Percentiles rank a stretch among this genome's conserved stretches.
These are phyloP conservation scores for Kryptolebias marmoratus DNA, from an alignment of 2,113 vertebrate genomes.

Conservation along the genomic window DNA sequence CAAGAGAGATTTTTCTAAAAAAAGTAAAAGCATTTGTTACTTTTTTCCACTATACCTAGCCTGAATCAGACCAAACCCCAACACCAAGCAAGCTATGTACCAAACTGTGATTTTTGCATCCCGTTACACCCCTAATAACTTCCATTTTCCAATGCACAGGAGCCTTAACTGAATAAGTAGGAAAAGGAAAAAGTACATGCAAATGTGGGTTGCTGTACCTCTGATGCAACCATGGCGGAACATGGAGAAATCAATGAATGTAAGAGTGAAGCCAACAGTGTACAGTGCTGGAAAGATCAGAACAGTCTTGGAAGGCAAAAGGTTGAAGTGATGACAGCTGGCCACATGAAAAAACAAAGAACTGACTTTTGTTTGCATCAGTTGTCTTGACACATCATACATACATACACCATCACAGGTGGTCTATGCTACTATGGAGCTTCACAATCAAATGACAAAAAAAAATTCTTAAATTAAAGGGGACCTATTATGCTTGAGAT, in stretches of 20 bases:
- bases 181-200: constrained; percentile 37
- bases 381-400: constrained; percentile 21
- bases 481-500: no score
- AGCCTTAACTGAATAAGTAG: constrained; percentile 13
- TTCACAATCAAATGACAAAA: background rate
- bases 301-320: constrained; percentile 2
- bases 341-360: constrained; percentile 32
- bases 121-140: background rate
- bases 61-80: no score
- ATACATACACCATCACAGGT: constrained; percentile 1
- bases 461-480: no score
- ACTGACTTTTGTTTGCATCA: constrained; percentile 43
- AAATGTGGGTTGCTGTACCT: constrained; percentile 53
- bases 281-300: constrained; percentile 21
- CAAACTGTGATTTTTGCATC: no score
- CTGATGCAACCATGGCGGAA: constrained; percentile 67
- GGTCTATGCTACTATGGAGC: background rate
- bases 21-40: no score
- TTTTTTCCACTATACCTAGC: no score
- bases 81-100: no score
- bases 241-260: constrained; percentile 18
- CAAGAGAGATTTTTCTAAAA: no score
- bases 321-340: constrained; percentile 17
- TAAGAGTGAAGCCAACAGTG: constrained; percentile 40
- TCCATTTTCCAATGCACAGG: background rate